These are phyloP conservation scores for Notechis scutatus DNA, from an alignment of 2,113 vertebrate species.

Conservation along the genomic window DNA sequence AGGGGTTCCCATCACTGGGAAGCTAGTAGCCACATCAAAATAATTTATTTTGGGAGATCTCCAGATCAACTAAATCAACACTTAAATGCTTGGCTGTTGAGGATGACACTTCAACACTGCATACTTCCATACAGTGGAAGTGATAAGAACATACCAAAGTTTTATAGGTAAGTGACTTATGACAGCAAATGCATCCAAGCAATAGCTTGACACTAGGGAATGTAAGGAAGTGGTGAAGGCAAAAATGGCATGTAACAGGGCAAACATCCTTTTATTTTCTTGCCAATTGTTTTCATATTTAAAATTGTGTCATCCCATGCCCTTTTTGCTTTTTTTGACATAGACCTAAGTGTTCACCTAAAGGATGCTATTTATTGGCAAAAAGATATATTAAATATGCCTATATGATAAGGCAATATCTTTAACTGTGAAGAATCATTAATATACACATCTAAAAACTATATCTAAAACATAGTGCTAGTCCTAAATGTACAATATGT, in stretches of 20 bases:
- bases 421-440: neutral
- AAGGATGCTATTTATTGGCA: neutral
- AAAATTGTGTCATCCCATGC: neutral
- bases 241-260: neutral
- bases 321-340: neutral
- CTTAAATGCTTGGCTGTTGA: neutral
- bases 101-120: neutral
- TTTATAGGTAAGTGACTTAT: neutral
- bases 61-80: neutral
- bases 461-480: neutral
- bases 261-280: neutral
- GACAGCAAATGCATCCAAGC: neutral
- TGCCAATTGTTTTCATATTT: neutral
- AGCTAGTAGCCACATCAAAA: neutral
- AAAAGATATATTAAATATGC: neutral
- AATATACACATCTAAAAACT: neutral
- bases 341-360: too few species aligned
- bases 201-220: neutral
- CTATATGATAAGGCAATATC: neutral
- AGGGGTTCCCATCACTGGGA: neutral
- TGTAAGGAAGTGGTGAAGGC: neutral
- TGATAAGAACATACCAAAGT: neutral
- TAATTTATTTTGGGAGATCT: neutral
- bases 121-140: neutral
- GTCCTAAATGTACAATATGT: neutral